Base-by-base conservation (phyloP, 2,797 vertebrate genomes). In the Sebastes trivittatus region DNA sequence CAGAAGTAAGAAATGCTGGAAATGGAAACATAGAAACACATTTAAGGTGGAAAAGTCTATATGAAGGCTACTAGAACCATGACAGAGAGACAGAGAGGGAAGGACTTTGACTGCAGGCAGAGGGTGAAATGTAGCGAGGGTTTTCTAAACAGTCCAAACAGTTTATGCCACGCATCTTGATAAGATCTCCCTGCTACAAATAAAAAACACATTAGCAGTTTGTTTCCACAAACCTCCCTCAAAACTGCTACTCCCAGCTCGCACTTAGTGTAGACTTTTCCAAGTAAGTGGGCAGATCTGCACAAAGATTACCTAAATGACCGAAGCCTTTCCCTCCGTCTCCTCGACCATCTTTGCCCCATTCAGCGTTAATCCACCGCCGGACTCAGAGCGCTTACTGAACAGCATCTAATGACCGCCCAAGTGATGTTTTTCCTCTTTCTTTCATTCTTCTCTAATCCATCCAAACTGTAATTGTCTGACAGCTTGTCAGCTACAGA, bases 171-270 rank as follows among this genome's bases (percentile, higher is more conserved):
- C 32, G 63, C 23, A 6, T 68, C 66, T 46, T 65, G 93, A 94
- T 95, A 94, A 88, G 58, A 94, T 94, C 93, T 90, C 72, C 25
- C 70, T 70, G 87, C 89, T 89, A 87, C 92, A 94, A 94, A 94
- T 88, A 94, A 91, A 94, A 94, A 95, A 88, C 88, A 93, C 92
- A 93, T 94, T 94, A 94, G 92, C 86, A 93, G 93, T 90, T 92
- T 91, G 92, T 90, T 93, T 93, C 92, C 88, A 91, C 82, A 87
- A 88, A 84, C 89, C 83, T 88, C 73, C 86, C 72, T 72, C 25
- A 6, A 77, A 87, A 82, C 76, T 75, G 80, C 73, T 68, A 66
- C 87, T 91, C 91, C 88, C 89, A 59, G 78, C 79, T 78, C 81
- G 85, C 91, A 94, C 90, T 93, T 89, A 90, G 88, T 78, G 7